Evolutionary conservation across 2,113 vertebrate genomes (phyloP), one percentile per base, ranked within the genome.

Genomic region (Aphelocoma coerulescens): DNA sequence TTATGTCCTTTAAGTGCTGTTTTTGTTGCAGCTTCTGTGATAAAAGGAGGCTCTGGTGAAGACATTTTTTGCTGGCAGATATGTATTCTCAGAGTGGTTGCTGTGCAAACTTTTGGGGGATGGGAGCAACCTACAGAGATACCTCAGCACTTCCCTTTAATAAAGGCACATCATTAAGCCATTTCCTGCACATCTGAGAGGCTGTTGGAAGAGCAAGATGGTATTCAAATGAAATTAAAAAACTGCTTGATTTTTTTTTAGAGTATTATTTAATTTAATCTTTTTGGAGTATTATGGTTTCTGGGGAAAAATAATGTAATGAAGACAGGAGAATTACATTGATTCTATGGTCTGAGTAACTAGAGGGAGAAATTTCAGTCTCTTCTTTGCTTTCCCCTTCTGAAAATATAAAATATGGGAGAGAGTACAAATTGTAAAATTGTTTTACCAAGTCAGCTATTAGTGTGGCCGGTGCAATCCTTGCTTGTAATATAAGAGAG

Each of bases 171-270:
- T 96, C 55, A 65, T 94, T 88, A 97, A 89, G 82, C 85, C 59
- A 73, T 93, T 97, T 97, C 87, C 95, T 78, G 63, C 87, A 93
- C 41, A 90, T 97, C 92, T 92, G 75, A 97, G 79, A 96, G 85
- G 63, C 75, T 94, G 71, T 87, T 93, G 85, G 49, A 96, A 88
- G 79, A 95, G 55, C 67, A 72, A 59, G 74, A 94, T 94, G 91
- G 68, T 85, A 93, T 59, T 96, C 88, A 97, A 96, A 88, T 96
- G 82, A 97, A 96, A 95, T 98, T 96, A 94, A 97, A 97, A 87
- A 88, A 71, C 85, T 33, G 78, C 89, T 97, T 95, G 68, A 28
- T 85, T 41, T 61, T 30, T 73, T 93, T 88, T 78, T 44, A 4
- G 78, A 95, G 61, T 81, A 75, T 92, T 89, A 66, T 91, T 97